Conservation (phyloP, 1,140 invertebrate genomes). For the Tetramorium parvispinum region DNA sequence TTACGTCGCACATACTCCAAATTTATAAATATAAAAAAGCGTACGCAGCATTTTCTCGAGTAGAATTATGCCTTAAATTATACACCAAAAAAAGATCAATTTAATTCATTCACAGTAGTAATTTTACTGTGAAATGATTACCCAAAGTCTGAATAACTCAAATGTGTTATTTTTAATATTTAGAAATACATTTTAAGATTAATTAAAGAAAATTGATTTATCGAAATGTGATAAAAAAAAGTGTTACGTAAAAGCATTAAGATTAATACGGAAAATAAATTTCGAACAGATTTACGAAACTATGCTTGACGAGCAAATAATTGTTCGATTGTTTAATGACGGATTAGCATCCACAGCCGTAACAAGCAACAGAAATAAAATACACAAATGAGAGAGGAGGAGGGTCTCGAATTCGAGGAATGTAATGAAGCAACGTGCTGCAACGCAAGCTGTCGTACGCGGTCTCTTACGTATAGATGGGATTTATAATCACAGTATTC, state of each 20-base stretch:
- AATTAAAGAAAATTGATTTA: not conserved
- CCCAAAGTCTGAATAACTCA: not conserved
- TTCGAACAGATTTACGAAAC: not conserved
- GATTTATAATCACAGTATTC: conserved; percentile 50
- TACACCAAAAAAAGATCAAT: not conserved
- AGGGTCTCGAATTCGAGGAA: conserved; percentile 5
- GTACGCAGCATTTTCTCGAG: not conserved
- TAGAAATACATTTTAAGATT: not conserved
- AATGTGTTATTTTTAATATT: not conserved
- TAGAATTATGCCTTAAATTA: not conserved
- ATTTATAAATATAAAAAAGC: not conserved
- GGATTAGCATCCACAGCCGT: not conserved
- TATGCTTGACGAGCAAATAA: not conserved
- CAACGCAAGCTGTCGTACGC: conserved; percentile 31
- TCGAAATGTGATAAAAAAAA: not conserved
- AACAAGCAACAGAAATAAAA: not conserved
- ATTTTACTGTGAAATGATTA: not conserved
- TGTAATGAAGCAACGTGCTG: conserved; percentile 21
- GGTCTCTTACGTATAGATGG: conserved; percentile 26
- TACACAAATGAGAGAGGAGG: no score
- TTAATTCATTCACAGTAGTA: not conserved
- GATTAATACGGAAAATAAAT: not conserved
- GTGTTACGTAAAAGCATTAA: not conserved
- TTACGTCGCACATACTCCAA: conserved; percentile 7
- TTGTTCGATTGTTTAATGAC: not conserved